Base-by-base conservation (phyloP, 1,140 invertebrate genomes). In the Lasioglossum albipes region DNA sequence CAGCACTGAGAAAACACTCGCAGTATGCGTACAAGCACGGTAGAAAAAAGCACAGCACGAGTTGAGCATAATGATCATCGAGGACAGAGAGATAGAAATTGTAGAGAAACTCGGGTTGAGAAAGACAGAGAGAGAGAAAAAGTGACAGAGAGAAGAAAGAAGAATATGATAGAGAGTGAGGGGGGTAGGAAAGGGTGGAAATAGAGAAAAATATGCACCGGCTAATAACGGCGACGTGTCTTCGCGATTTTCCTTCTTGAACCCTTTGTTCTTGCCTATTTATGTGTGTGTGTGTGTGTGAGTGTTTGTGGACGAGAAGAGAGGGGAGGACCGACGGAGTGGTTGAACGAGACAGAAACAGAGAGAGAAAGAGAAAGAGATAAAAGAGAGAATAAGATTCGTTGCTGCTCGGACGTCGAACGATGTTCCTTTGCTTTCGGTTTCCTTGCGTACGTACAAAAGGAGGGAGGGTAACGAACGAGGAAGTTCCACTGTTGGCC, bases 1-100 rank as follows among this genome's bases (percentile, higher is more conserved):
- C 65, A 87, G 81, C 85, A 87, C 84, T 87, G 79, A 83, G 82
- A 86, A 87, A 87, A 87, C 85, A 87, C 84, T 85, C 84, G 84
- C 81, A 71, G 64, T 81, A 81, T 82, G 82, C 80, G 83, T 76
- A 84, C 72, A 85, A 88, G 80, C 82, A 88, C 77, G 81, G 82
- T 85, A 87, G 88, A 90, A 90, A 90, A 90, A 89, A 88, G 85
- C 90, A 91, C 89, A 90, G 88, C 89, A 90, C 88, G 84, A 84
- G 84, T 90, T 89, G 89, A 90, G 88, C 89, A 89, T 88, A 84
- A 85, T 84, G 85, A 89, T 88, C 42, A 73, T 84, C 84, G 71
- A 68, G 59, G 77, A 59, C 42, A 74, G 64, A 86, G 64, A 81
- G 57, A 59, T n/a, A 59, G 57, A 59, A 54, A 54, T 54, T 36